Base-by-base conservation (phyloP, 2,888 invertebrate genomes). In the Rhopalosiphum nymphaeae region DNA sequence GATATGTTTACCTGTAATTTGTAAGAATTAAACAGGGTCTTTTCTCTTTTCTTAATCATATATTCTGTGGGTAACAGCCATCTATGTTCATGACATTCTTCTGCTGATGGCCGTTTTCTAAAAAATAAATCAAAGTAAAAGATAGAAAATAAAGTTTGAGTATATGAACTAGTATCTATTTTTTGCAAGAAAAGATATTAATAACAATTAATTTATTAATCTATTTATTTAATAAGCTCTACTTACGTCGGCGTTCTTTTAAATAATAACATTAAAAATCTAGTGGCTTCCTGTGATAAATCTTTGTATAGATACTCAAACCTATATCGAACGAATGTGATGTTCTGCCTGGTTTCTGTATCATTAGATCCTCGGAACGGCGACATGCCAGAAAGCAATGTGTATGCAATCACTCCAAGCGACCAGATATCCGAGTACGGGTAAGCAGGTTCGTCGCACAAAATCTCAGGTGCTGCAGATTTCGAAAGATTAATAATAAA, bases 371-470 rank as follows among this genome's bases (percentile, higher is more conserved):
- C 99, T 94, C 97, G 97, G 97, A 99, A 99, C 89, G 99, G 99
- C 93, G 99, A 98, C 94, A 97, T 97, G 36, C 99, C 99, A 9
- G 99, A 99, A 95, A 99, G 96, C 96, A 99, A 97, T 87, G 99
- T 97, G 96, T 99, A 99, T 0, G 98, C 97, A 13, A 99, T 96
- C 26, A 98, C 98, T 92, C 99, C 99, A 91, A 99, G 97, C 44
- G 98, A 98, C 99, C 99, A 99, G 95, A 99, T 97, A 96, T 99
- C 99, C 7, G 98, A 98, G 96, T 98, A 98, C 3, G 98, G 98
- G 96, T 97, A 98, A 61, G 98, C 98, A 13, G 98, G 97, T 96
- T 99, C 99, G 95, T 98, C 98, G 95, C 97, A 97, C 90, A 99
- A 96, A 95, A 99, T 97, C 96, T 99, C 99, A 0, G 99, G 99